A percentile compares a stretch with the other conserved stretches of the same genome.
These are phyloP conservation scores for Gonocerus acuteangulatus DNA, from an alignment of 2,888 invertebrate species.

Conservation along the genomic window DNA sequence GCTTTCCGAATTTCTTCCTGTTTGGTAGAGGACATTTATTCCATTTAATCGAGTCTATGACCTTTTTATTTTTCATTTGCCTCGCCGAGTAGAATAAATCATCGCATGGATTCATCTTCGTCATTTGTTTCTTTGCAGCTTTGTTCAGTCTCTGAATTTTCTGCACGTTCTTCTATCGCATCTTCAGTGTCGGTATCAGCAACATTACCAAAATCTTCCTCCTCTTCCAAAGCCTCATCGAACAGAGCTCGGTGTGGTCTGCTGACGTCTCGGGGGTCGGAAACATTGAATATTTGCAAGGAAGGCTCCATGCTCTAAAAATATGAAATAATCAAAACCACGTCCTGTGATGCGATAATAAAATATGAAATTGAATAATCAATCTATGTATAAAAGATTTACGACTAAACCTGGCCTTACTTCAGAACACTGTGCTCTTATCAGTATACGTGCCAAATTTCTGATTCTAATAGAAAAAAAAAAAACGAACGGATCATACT, in stretches of 20 bases:
- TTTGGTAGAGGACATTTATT: background rate
- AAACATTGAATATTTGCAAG: background rate
- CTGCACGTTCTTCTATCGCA: slow-evolving; percentile 7
- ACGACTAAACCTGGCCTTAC: too few relatives aligned
- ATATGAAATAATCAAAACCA: slow-evolving; percentile 4
- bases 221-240: slow-evolving; percentile 8
- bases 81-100: background rate
- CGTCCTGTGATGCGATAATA: too few relatives aligned
- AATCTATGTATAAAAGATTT: too few relatives aligned
- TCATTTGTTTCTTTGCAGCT: slow-evolving; percentile 9
- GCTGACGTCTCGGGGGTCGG: background rate
- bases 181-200: slow-evolving; percentile 15
- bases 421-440: too few relatives aligned
- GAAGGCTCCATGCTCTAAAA: slow-evolving; percentile 11
- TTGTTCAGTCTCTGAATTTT: slow-evolving; percentile 15
- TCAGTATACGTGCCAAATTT: too few relatives aligned
- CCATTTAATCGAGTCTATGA: background rate
- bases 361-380: too few relatives aligned
- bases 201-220: slow-evolving; percentile 11
- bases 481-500: too few relatives aligned
- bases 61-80: background rate
- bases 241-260: slow-evolving; percentile 13
- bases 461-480: too few relatives aligned
- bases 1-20: slow-evolving; percentile 3
- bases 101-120: slow-evolving; percentile 2